Percentiles rank a stretch among this genome's conserved stretches.
Evolutionary conservation across 2,888 invertebrate species (phyloP).

Genomic region (Plusia festucae): DNA sequence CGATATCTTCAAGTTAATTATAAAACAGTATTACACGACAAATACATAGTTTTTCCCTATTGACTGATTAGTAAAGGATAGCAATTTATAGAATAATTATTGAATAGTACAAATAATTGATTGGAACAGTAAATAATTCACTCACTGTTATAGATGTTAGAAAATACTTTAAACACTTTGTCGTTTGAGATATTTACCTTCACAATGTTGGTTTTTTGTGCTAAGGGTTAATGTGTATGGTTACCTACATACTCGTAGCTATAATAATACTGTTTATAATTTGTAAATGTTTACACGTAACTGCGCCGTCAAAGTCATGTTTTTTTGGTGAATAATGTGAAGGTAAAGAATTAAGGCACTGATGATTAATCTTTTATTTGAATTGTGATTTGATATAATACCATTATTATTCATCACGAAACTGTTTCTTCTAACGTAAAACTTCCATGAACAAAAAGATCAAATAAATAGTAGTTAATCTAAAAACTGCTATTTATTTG

Average conservation of each 20-base stretch:
- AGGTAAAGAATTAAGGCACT: too few relatives aligned
- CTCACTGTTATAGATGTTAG: slow-evolving; percentile 39
- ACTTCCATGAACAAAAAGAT: too few relatives aligned
- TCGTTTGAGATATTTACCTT: slow-evolving; percentile 50
- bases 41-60: slow-evolving; percentile 42
- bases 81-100: slow-evolving; percentile 63
- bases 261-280: slow-evolving; percentile 18
- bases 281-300: neutral
- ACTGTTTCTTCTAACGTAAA: too few relatives aligned
- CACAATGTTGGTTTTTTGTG: slow-evolving; percentile 39
- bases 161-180: slow-evolving; percentile 51
- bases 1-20: slow-evolving; percentile 1
- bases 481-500: too few relatives aligned
- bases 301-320: neutral
- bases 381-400: too few relatives aligned
- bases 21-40: slow-evolving; percentile 24
- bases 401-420: too few relatives aligned
- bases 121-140: slow-evolving; percentile 57
- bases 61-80: slow-evolving; percentile 52
- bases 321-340: too few relatives aligned
- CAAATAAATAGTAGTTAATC: too few relatives aligned
- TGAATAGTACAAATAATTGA: slow-evolving; percentile 65
- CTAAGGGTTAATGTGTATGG: slow-evolving; percentile 30
- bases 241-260: too few relatives aligned
- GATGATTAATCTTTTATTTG: too few relatives aligned